A percentile compares a stretch with the other conserved stretches of the same genome.
Evolutionary conservation across 2,113 vertebrate species (phyloP).

Genomic region (Piaya cayana): DNA sequence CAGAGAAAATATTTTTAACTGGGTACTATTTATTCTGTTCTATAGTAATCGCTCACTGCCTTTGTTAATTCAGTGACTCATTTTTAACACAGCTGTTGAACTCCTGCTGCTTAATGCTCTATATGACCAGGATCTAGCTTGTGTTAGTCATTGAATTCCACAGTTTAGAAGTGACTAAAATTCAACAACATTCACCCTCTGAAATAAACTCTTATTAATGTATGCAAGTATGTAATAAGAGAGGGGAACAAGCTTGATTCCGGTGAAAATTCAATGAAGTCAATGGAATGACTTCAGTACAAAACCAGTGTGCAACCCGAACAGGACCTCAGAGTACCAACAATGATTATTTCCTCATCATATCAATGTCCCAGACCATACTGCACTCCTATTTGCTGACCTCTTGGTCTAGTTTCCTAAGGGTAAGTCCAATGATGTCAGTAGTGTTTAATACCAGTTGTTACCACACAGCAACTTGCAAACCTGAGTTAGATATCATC

Average conservation of each 20-base stretch:
- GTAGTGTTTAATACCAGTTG: not conserved
- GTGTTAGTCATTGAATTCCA: constrained; percentile 32
- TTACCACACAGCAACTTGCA: not conserved
- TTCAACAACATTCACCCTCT: not conserved
- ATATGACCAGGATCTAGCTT: not conserved
- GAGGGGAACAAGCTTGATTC: not conserved
- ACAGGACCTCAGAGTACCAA: not conserved
- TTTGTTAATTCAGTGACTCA: constrained; percentile 40
- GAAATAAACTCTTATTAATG: constrained; percentile 6
- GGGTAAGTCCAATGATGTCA: not conserved
- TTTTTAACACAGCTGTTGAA: constrained; percentile 37
- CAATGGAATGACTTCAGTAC: not conserved
- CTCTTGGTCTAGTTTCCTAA: not conserved
- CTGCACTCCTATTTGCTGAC: not conserved
- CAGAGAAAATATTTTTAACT: constrained; percentile 6
- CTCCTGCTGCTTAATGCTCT: not conserved
- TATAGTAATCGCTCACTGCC: not conserved
- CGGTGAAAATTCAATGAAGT: not conserved
- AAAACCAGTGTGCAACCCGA: not conserved
- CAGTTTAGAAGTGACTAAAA: constrained; percentile 11
- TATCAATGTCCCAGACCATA: not conserved
- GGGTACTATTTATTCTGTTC: not conserved
- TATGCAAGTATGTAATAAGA: not conserved
- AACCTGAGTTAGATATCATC: not conserved
- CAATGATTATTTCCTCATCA: not conserved